A percentile compares a stretch with the other conserved stretches of the same genome.
phyloP scores from a whole-genome alignment of 2,113 vertebrate species.

The Taxidea taxus region DNA sequence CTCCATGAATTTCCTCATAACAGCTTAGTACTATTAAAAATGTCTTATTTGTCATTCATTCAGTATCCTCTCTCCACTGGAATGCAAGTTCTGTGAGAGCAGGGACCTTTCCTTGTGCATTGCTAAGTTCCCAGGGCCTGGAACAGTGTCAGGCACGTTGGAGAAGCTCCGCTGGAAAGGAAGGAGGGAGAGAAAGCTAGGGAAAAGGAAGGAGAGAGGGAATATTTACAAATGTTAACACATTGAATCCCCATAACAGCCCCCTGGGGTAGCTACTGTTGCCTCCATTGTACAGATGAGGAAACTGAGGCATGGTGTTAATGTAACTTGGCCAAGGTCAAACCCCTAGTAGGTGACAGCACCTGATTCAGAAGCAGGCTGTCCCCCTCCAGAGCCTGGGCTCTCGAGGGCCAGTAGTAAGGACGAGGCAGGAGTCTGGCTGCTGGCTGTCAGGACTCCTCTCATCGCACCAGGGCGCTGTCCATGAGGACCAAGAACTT shows the following conservation, averaged over 20 bases:
- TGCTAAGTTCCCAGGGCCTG: background rate
- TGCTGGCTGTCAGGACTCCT: accelerated
- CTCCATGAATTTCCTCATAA: background rate
- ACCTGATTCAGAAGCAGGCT: background rate
- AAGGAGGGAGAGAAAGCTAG: background rate
- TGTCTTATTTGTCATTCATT: background rate
- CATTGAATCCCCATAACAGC: background rate
- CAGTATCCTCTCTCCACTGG: background rate
- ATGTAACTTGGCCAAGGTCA: background rate
- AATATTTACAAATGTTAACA: background rate
- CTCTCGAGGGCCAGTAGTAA: background rate
- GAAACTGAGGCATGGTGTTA: background rate
- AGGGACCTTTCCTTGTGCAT: background rate
- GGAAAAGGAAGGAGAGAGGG: background rate
- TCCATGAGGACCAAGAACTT: background rate
- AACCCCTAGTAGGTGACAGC: no score
- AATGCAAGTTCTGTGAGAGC: background rate
- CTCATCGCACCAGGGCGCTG: background rate
- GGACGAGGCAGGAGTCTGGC: no score
- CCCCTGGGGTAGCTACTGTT: background rate
- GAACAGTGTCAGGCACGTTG: no score
- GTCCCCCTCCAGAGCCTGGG: background rate
- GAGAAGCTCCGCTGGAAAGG: background rate
- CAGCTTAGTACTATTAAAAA: background rate
- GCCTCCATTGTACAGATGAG: background rate